Evolutionary conservation across 1,140 invertebrate species (phyloP).

Genomic region (Trichomalopsis sarcophagae): DNA sequence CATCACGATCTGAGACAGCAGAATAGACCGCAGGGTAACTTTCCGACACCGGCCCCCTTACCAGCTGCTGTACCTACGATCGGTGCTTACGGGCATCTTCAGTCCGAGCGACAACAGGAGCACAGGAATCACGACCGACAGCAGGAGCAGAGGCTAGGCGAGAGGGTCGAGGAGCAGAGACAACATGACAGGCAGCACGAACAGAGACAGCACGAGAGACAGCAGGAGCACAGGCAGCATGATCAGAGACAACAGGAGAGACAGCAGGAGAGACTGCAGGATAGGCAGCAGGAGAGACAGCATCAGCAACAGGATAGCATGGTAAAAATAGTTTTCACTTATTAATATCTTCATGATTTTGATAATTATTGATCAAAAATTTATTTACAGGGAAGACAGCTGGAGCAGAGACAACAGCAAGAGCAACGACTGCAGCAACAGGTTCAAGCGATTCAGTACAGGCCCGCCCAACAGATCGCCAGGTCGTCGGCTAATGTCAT

Average conservation of each 20-base stretch:
- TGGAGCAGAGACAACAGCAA: neutral
- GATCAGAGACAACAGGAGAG: too few relatives aligned
- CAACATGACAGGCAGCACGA: neutral
- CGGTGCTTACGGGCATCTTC: neutral
- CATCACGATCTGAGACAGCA: too few relatives aligned
- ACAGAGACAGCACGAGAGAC: neutral
- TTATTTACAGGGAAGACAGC: too few relatives aligned
- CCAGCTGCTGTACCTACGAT: neutral
- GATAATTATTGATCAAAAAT: too few relatives aligned
- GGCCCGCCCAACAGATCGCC: constrained; percentile 28
- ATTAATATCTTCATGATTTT: too few relatives aligned
- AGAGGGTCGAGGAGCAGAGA: constrained; percentile 8
- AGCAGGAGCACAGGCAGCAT: neutral
- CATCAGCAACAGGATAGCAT: too few relatives aligned
- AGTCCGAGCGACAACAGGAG: neutral
- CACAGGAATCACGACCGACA: constrained; percentile 10
- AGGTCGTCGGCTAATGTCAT: neutral
- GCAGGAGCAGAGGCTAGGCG: constrained; percentile 2
- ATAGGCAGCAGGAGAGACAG: neutral
- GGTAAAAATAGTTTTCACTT: too few relatives aligned
- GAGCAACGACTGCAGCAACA: neutral
- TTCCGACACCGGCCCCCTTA: constrained; percentile 38
- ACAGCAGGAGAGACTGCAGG: neutral
- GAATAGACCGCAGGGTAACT: constrained; percentile 34
- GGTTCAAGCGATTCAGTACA: constrained; percentile 46